Conservation (phyloP, 2,113 vertebrate species). For the Tylochromis polylepis region DNA sequence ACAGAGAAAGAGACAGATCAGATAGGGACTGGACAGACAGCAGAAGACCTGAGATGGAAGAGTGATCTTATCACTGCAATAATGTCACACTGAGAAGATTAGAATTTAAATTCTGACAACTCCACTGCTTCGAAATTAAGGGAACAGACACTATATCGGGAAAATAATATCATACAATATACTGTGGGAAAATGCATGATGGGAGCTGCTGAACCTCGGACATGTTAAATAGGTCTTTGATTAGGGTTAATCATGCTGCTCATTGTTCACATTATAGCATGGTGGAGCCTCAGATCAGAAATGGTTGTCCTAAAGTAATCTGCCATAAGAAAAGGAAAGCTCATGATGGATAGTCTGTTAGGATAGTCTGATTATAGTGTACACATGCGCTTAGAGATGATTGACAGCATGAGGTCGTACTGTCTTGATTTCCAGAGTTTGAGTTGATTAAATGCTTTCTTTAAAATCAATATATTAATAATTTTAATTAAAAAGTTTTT, state of each 20-base stretch:
- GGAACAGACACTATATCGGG: not conserved
- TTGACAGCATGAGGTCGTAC: not conserved
- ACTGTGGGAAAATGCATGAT: not conserved
- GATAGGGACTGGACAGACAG: conserved; percentile 43
- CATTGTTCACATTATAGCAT: conserved; percentile 1
- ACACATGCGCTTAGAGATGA: not conserved
- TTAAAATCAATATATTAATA: not conserved
- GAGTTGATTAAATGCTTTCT: not conserved
- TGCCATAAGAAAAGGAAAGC: not conserved
- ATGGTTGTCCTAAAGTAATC: not conserved
- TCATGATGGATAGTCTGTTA: not conserved
- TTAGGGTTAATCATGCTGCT: conserved; percentile 1
- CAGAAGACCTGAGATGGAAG: conserved; percentile 48
- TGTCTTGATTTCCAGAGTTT: not conserved
- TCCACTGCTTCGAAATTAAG: conserved; percentile 33
- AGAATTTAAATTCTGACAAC: conserved; percentile 43
- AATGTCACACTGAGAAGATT: conserved; percentile 51
- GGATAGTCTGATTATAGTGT: not conserved
- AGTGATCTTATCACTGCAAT: conserved; percentile 43
- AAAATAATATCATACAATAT: conserved; percentile 7
- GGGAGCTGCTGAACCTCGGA: not conserved
- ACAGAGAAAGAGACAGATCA: conserved; percentile 32
- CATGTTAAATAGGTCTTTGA: conserved; percentile 4
- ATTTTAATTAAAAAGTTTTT: not conserved
- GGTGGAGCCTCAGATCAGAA: not conserved